A percentile compares a stretch with the other conserved stretches of the same genome.
These are phyloP conservation scores for Urocolius indicus DNA, from an alignment of 2,113 vertebrate species.

Conservation along the genomic window DNA sequence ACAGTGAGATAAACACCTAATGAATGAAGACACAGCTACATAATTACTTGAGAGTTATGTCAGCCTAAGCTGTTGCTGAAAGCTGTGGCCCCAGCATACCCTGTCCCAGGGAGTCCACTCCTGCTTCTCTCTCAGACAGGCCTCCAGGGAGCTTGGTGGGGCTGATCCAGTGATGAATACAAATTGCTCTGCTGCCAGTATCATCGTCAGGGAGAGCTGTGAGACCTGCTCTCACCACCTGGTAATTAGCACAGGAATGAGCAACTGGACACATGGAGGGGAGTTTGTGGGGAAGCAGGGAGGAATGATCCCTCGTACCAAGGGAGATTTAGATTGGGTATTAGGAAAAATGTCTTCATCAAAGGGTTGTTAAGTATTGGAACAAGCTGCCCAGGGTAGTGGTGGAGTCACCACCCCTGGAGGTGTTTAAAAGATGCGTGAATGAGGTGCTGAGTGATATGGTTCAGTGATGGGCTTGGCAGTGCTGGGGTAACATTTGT, in stretches of 20 bases:
- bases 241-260: background rate
- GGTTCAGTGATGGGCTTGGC: no score
- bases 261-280: background rate
- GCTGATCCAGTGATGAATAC: accelerated
- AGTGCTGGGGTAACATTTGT: no score
- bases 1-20: background rate
- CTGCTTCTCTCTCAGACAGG: background rate
- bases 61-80: background rate
- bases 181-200: accelerated
- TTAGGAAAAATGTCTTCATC: no score
- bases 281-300: background rate
- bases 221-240: background rate
- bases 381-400: no score
- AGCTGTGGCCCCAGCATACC: background rate
- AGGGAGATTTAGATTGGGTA: no score
- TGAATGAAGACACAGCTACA: background rate
- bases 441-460: no score
- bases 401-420: no score
- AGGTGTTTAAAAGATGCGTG: no score
- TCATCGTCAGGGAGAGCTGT: background rate
- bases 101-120: no score
- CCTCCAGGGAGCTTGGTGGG: background rate
- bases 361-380: no score
- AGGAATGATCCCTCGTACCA: background rate
- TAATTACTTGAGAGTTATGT: no score